Evolutionary conservation across 2,888 invertebrate species (phyloP).

Genomic region (Meiosimyza platycephala): DNA sequence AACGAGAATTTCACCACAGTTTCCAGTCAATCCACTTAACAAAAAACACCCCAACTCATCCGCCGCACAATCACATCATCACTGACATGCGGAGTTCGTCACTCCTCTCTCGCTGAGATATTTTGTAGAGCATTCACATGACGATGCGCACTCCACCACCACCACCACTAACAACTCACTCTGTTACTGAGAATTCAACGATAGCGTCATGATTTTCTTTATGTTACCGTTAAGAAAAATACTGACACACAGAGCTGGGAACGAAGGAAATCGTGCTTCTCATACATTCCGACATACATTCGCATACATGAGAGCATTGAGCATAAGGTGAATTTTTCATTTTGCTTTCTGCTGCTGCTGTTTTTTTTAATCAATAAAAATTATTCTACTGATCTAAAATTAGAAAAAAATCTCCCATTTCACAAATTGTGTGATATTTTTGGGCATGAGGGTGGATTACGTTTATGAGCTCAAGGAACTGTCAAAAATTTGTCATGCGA

Average conservation of each 20-base stretch:
- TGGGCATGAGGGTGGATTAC: constrained; percentile 19
- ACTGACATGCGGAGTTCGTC: not conserved
- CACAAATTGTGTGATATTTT: not conserved
- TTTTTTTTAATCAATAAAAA: constrained; percentile 60
- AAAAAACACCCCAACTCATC: constrained; percentile 9
- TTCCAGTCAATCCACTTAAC: not conserved
- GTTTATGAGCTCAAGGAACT: not conserved
- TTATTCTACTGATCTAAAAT: constrained; percentile 65
- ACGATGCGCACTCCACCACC: not conserved
- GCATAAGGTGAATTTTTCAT: constrained; percentile 56
- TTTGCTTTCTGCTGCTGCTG: constrained; percentile 44
- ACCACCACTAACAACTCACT: not conserved
- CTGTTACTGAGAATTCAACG: constrained; percentile 40
- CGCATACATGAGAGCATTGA: constrained; percentile 48
- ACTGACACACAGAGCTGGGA: constrained; percentile 23
- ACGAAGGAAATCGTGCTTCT: not conserved
- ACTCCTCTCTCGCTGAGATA: constrained; percentile 1
- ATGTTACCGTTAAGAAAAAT: constrained; percentile 23
- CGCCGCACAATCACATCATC: not conserved
- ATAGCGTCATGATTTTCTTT: constrained; percentile 42
- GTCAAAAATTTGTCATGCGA: not conserved
- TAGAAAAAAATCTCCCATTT: constrained; percentile 54
- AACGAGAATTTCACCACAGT: constrained; percentile 16
- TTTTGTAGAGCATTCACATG: not conserved
- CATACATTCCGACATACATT: constrained; percentile 19